A percentile compares a stretch with the other conserved stretches of the same genome.
Evolutionary conservation across 2,113 vertebrate species (phyloP).

Genomic region (Craseonycteris thonglongyai): DNA sequence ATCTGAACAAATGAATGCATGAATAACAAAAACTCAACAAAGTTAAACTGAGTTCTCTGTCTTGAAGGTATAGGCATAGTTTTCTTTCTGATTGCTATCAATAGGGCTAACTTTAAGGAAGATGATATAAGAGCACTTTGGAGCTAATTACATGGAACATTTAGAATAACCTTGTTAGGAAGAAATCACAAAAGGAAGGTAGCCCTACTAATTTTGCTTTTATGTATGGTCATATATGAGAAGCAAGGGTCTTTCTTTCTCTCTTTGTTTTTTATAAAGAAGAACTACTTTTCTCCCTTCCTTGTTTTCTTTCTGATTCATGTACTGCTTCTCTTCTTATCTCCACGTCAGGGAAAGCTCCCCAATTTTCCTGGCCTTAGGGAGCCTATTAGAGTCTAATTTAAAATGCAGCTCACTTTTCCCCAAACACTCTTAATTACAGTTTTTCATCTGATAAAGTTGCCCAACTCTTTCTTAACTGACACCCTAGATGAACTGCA

Average conservation of each 20-base stretch:
- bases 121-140: background rate
- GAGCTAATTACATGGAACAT: background rate
- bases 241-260: background rate
- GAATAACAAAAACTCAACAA: background rate
- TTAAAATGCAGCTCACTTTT: conserved; percentile 26
- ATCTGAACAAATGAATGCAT: conserved; percentile 11
- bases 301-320: background rate
- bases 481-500: background rate
- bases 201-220: background rate
- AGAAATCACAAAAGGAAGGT: background rate
- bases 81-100: conserved; percentile 29
- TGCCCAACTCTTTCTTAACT: background rate
- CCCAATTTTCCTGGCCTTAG: background rate
- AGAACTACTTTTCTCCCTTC: background rate
- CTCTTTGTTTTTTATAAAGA: background rate
- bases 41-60: background rate
- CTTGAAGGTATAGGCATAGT: background rate
- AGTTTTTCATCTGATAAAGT: background rate
- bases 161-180: background rate
- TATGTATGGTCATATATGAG: background rate
- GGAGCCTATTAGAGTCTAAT: background rate
- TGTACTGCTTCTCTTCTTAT: background rate
- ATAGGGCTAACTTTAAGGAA: background rate
- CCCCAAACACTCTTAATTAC: background rate
- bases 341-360: background rate